Conservation (phyloP, 2,113 vertebrate species). For the Syngnathoides biaculeatus region DNA sequence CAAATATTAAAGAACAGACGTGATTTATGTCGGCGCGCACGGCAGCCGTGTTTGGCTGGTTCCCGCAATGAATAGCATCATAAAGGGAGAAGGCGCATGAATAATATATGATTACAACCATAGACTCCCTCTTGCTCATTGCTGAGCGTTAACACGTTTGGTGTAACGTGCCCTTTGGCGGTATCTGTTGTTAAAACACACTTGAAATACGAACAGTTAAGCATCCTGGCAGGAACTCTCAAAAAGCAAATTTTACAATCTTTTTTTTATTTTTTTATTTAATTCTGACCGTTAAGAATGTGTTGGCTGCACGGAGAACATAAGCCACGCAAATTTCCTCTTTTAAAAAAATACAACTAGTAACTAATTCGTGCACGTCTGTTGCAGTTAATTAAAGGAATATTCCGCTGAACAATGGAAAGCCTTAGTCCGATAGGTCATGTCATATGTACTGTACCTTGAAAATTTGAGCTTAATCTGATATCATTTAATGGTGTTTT, state of each 20-base stretch:
- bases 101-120: constrained; percentile 56
- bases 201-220: constrained; percentile 21
- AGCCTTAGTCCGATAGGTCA: too few species aligned
- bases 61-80: constrained; percentile 34
- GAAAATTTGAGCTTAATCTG: too few species aligned
- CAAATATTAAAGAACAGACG: constrained; percentile 57
- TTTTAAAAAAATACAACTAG: neutral
- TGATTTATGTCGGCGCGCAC: constrained; percentile 40
- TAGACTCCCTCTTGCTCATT: constrained; percentile 36
- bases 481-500: too few species aligned
- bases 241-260: neutral
- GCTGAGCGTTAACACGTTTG: constrained; percentile 27
- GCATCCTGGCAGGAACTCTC: neutral
- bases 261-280: neutral
- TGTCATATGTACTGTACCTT: too few species aligned
- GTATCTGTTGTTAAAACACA: constrained; percentile 25
- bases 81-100: constrained; percentile 47
- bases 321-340: neutral
- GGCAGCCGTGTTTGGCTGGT: constrained; percentile 42
- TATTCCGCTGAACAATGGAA: too few species aligned
- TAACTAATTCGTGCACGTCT: neutral
- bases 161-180: constrained; percentile 10
- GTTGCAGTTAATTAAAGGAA: too few species aligned
- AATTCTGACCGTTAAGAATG: neutral
- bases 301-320: neutral